A percentile compares a stretch with the other conserved stretches of the same genome.
Conservation (phyloP, 2,797 vertebrate genomes). For the Helostoma temminkii region DNA sequence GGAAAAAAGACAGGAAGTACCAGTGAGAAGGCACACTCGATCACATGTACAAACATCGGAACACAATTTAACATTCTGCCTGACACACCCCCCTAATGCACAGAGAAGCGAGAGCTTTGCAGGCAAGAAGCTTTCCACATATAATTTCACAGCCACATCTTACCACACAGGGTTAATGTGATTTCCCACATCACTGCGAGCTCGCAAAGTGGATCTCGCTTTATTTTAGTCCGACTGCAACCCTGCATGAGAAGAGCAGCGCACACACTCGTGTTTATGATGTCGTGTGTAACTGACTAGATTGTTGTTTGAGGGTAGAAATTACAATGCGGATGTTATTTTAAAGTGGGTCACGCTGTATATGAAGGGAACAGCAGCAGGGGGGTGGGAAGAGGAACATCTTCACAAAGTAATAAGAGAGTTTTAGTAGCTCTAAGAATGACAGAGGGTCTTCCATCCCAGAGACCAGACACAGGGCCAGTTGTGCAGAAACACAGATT, state of each 20-base stretch:
- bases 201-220: constrained; percentile 61
- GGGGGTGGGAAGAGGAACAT: neutral
- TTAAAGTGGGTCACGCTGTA: neutral
- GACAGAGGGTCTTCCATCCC: constrained; percentile 73
- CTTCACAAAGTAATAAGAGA: constrained; percentile 20
- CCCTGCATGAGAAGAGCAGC: constrained; percentile 15
- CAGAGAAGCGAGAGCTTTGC: constrained; percentile 35
- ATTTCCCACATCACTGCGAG: constrained; percentile 64
- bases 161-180: constrained; percentile 59
- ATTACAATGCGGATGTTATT: constrained; percentile 1
- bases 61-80: constrained; percentile 81
- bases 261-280: neutral
- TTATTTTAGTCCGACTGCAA: constrained; percentile 56
- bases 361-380: neutral
- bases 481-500: constrained; percentile 90
- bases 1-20: constrained; percentile 72
- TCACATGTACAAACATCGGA: constrained; percentile 85
- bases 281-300: neutral
- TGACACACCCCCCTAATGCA: constrained; percentile 82
- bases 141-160: constrained; percentile 51
- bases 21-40: constrained; percentile 80
- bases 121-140: constrained; percentile 44
- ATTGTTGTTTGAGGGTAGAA: constrained; percentile 3
- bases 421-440: constrained; percentile 56
- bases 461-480: constrained; percentile 85